Evolutionary conservation across 2,888 invertebrate genomes (phyloP).

Genomic region (Aproaerema taeniolella): DNA sequence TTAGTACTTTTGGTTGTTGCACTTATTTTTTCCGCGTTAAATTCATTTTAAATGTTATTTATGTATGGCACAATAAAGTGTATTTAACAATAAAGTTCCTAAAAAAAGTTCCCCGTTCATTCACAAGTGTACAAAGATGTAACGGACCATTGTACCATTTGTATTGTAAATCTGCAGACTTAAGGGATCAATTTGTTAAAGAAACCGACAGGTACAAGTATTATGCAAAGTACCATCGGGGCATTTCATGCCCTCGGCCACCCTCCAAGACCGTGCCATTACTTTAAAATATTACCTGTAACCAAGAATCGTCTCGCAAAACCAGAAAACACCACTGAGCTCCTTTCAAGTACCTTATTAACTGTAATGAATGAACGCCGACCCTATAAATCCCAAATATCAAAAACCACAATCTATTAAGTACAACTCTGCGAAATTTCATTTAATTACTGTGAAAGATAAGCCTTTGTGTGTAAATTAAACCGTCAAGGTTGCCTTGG

Average conservation of each 20-base stretch:
- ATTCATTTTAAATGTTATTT: no score
- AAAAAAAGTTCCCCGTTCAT: no score
- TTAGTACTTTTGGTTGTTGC: no score
- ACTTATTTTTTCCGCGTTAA: no score
- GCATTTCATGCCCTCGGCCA: constrained; percentile 17
- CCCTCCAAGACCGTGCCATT: constrained; percentile 27
- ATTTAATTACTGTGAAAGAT: no score
- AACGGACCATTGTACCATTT: constrained; percentile 20
- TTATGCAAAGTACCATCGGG: background rate
- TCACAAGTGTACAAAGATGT: background rate
- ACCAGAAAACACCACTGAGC: constrained; percentile 12
- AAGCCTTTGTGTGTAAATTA: no score
- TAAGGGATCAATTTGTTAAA: constrained; percentile 30
- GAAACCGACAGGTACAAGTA: constrained; percentile 19
- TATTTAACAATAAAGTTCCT: no score
- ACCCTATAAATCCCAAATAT: background rate
- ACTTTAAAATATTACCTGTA: constrained; percentile 34
- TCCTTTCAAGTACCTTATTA: constrained; percentile 9
- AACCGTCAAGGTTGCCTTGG: no score
- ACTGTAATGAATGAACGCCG: constrained; percentile 8
- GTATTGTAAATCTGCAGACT: constrained; percentile 31
- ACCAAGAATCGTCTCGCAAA: constrained; percentile 24
- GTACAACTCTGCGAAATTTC: no score
- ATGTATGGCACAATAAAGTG: no score
- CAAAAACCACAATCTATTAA: background rate